Percentiles rank a stretch among this genome's conserved stretches.
Conservation (phyloP, 2,113 vertebrate species). For the Dunckerocampus dactyliophorus region DNA sequence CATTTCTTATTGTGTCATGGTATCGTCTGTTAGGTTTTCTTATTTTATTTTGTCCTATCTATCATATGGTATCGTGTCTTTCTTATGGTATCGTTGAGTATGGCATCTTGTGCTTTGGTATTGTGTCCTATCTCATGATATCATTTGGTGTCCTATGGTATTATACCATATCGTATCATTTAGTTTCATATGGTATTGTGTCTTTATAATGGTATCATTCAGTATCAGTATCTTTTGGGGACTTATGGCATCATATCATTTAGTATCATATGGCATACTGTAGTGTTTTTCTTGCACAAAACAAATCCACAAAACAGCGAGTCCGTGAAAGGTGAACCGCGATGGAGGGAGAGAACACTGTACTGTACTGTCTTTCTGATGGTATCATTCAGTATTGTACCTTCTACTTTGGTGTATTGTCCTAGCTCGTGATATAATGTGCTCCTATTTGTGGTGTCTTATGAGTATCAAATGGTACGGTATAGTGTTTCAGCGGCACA, state of each 20-base stretch:
- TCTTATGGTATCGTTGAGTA: not conserved
- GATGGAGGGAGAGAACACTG: too few relatives aligned
- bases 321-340: too few relatives aligned
- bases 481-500: not conserved
- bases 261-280: not conserved
- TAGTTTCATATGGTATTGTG: not conserved
- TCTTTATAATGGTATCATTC: not conserved
- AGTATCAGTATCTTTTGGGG: not conserved
- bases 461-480: not conserved
- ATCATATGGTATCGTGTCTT: not conserved
- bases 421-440: not conserved
- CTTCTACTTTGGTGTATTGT: not conserved
- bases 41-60: too few relatives aligned
- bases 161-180: not conserved
- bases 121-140: not conserved
- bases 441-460: not conserved
- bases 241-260: too few relatives aligned
- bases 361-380: not conserved
- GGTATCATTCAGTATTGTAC: too few relatives aligned
- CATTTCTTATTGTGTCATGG: too few relatives aligned
- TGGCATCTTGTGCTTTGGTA: not conserved
- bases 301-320: too few relatives aligned
- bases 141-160: not conserved
- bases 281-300: not conserved
- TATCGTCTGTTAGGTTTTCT: too few relatives aligned